Base-by-base conservation (phyloP, 2,113 vertebrate species). In the Odontophorus gujanensis region DNA sequence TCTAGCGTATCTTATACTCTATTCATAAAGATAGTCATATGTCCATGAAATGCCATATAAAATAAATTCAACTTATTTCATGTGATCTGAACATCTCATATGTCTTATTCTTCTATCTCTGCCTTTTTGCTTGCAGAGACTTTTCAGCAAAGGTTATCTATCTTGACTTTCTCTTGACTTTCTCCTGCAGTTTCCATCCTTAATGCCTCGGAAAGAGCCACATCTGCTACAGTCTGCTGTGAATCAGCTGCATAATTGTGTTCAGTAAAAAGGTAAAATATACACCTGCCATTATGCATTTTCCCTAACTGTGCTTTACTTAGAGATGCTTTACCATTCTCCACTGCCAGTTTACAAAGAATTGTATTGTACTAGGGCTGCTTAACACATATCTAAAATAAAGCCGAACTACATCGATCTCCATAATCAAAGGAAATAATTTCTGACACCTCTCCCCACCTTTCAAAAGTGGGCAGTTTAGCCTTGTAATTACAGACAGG, bases 131-230 rank as follows among this genome's bases (percentile, higher is more conserved):
- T 63, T 50, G 7, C 26, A 66, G 45, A 61, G 72, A 76, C 75
- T 95, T 93, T 74, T 82, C 50, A 93, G 75, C 65, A 95, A 93
- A 95, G 89, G 72, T 89, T 92, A 85, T 82, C 75, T 87, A 89
- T 93, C 78, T 92, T 91, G 81, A 91, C 89, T 92, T 85, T 88
- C 83, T 79, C 83, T 89, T 87, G 83, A 24, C 66, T 89, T 79
- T 85, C 92, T 55, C 67, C 84, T 89, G 71, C 91, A 89, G 48
- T 82, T 94, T 87, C 62, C 32, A 68, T 38, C 75, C 34, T 78
- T 28, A 57, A 34, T 74, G 28, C 34, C 22, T 93, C 87, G 83
- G 67, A 80, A 83, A 79, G 72, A 95, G 81, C 86, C 78, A 92
- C 92, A 95, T 93, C 79, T 92, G 50, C 71, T 74, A 26, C 47